Evolutionary conservation across 2,888 invertebrate species (phyloP), one percentile per base, ranked within the genome.

Genomic region (Hirtodrosophila alboralis): DNA sequence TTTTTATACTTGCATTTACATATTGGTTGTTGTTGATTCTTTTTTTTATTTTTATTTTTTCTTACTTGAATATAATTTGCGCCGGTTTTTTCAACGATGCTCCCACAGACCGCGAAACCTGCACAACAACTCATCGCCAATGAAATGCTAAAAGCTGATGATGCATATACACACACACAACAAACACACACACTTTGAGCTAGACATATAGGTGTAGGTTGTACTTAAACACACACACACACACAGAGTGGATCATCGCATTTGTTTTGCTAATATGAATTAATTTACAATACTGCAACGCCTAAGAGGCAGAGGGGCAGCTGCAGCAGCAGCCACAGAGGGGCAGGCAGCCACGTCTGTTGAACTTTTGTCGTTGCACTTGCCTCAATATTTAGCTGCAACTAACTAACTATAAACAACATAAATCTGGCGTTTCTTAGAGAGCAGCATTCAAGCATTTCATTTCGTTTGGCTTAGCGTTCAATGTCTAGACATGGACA

Each of bases 181-280:
- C 21, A 45, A 31, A 47, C 30, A 41, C 23, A 44, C 36, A 51
- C 37, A 56, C n/a, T n/a, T n/a, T n/a, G n/a, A n/a, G n/a, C n/a
- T 16, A 36, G 16, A 44, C 13, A 40, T 12, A 48, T 28, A 23
- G 28, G 18, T 61, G 57, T 61, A 54, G 27, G 45, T n/a, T 33
- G 28, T 8, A 44, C 14, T 53, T 13, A 45, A 23, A 52, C 8
- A 36, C 33, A 21, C 27, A 48, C 26, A 38, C 31, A 14, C 8
- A 1, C 5, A 6, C 8, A 16, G 34, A 51, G 26, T 57, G 37
- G 38, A 51, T 48, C 69, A 60, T 65, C 69, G 59, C 61, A 80
- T 79, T 84, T 79, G 79, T 79, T 80, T 80, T 69, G 81, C 81
- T 79, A 79, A 79, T 79, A 84, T 79, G 78, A 79, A 79, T 79